Percentiles rank a stretch among this genome's conserved stretches.
phyloP scores from a whole-genome alignment of 2,888 invertebrate species.

The Heliconius cydno region DNA sequence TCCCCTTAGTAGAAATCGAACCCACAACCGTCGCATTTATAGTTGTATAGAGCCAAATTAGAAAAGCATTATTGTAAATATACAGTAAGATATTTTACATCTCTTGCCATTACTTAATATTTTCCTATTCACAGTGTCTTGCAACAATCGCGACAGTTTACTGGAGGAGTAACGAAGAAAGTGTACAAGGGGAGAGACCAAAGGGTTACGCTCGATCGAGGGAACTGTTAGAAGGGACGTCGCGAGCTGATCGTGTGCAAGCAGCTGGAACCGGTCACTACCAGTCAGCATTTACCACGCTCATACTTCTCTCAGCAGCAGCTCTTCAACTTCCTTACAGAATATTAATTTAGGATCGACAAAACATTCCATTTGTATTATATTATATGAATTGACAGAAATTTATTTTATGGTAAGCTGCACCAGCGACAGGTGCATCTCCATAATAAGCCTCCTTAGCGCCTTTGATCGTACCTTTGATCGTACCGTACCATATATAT shows the following conservation, averaged over 20 bases:
- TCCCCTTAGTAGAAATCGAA: no score
- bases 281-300: conserved; percentile 51
- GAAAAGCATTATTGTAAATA: neutral
- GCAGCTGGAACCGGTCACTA: conserved; percentile 79
- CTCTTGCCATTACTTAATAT: neutral
- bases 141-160: conserved; percentile 94
- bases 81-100: neutral
- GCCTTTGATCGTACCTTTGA: no score
- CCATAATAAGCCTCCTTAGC: no score
- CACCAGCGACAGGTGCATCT: neutral
- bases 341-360: conserved; percentile 12
- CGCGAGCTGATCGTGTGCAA: conserved; percentile 90
- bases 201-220: conserved; percentile 91
- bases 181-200: conserved; percentile 90
- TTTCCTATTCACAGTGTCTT: conserved; percentile 84
- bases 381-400: neutral
- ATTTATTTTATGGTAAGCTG: neutral
- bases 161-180: conserved; percentile 94
- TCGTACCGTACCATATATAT: no score
- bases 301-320: conserved; percentile 47
- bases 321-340: conserved; percentile 33
- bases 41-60: neutral
- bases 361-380: conserved; percentile 19
- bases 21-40: no score
- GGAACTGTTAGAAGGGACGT: conserved; percentile 86